These are phyloP conservation scores for Trissolcus basalis DNA, from an alignment of 1,140 invertebrate species.

Conservation along the genomic window DNA sequence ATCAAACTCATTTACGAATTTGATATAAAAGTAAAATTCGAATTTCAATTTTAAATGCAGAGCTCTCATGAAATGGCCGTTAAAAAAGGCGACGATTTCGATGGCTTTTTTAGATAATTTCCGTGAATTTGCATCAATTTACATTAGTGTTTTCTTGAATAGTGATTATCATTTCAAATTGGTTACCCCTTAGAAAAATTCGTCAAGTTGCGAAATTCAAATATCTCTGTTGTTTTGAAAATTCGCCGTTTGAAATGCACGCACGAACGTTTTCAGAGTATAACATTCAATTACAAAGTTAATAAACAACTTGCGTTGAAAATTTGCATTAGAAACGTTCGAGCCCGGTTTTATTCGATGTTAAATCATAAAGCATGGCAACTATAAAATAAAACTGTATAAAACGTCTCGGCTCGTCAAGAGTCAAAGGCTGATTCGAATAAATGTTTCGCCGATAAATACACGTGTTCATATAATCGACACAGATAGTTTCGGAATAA, in stretches of 20 bases:
- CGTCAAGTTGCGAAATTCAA: slow-evolving; percentile 4
- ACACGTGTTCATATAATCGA: slow-evolving; percentile 52
- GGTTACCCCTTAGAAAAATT: neutral
- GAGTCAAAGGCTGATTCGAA: slow-evolving; percentile 40
- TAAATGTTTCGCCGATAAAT: slow-evolving; percentile 52
- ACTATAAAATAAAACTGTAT: slow-evolving; percentile 6
- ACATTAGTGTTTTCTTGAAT: slow-evolving; percentile 9
- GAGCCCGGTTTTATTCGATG: slow-evolving; percentile 33
- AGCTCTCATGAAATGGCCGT: slow-evolving; percentile 12
- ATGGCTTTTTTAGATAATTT: slow-evolving; percentile 7
- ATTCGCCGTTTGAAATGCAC: slow-evolving; percentile 2
- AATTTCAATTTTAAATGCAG: slow-evolving; percentile 13
- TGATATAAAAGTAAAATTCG: too few species aligned
- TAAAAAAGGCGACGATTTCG: neutral
- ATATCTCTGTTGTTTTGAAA: slow-evolving; percentile 10
- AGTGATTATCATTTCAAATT: neutral
- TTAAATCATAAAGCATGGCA: slow-evolving; percentile 49
- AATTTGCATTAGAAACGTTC: slow-evolving; percentile 36
- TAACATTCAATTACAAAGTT: slow-evolving; percentile 23
- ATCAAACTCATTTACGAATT: too few species aligned
- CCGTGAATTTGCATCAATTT: slow-evolving; percentile 8
- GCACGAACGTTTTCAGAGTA: too few species aligned
- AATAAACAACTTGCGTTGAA: slow-evolving; percentile 15
- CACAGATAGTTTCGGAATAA: slow-evolving; percentile 48
- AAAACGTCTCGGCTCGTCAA: slow-evolving; percentile 47